Evolutionary conservation across 2,113 vertebrate genomes (phyloP).

Genomic region (Oxygymnocypris stewartii): DNA sequence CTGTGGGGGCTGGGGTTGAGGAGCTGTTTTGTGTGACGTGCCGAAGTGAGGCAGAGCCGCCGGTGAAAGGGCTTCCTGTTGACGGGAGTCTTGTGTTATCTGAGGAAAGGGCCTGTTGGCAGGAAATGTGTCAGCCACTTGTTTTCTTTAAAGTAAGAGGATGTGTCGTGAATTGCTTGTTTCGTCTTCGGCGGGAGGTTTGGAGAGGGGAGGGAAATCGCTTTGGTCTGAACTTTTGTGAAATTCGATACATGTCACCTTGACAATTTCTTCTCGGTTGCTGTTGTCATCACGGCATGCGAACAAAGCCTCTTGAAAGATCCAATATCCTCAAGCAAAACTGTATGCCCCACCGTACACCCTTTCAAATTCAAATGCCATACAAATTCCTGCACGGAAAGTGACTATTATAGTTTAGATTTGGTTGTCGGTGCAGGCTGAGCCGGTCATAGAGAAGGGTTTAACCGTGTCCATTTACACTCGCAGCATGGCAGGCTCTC

Average conservation of each 20-base stretch:
- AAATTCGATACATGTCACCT: slow-evolving; percentile 35
- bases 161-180: slow-evolving; percentile 71
- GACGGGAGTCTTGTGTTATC: slow-evolving; percentile 71
- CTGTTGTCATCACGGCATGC: slow-evolving; percentile 16
- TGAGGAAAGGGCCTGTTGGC: slow-evolving; percentile 67
- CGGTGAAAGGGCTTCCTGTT: slow-evolving; percentile 62
- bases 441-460: slow-evolving; percentile 34
- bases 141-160: slow-evolving; percentile 76
- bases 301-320: slow-evolving; percentile 28
- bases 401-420: slow-evolving; percentile 45
- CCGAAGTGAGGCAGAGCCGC: slow-evolving; percentile 29
- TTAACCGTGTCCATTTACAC: slow-evolving; percentile 39
- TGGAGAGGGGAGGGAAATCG: slow-evolving; percentile 9
- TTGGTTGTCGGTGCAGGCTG: slow-evolving; percentile 51
- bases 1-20: slow-evolving; percentile 34
- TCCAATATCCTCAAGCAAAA: slow-evolving; percentile 17
- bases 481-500: background rate
- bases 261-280: slow-evolving; percentile 36
- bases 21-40: slow-evolving; percentile 3
- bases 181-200: slow-evolving; percentile 39
- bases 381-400: slow-evolving; percentile 39
- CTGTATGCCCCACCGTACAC: slow-evolving; percentile 35
- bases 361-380: slow-evolving; percentile 55
- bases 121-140: slow-evolving; percentile 80
- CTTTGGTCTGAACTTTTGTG: slow-evolving; percentile 16